Percentiles rank a stretch among this genome's conserved stretches.
Conservation (phyloP, 2,797 vertebrate genomes). For the Sphaeramia orbicularis region DNA sequence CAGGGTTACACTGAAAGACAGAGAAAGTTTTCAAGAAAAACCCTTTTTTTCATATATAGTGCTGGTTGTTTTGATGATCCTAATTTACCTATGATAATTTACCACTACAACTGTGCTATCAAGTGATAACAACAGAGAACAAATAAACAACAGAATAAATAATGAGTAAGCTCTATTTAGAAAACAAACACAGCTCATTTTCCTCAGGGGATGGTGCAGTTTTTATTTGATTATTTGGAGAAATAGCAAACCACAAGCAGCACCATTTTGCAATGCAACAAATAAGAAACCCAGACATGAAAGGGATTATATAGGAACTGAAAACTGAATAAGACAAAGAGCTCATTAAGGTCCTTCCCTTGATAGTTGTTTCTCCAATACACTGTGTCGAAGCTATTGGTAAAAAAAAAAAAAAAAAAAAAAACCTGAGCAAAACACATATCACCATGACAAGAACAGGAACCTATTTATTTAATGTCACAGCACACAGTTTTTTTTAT, state of each 20-base stretch:
- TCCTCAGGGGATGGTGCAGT: slow-evolving; percentile 37
- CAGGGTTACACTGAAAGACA: too few relatives aligned
- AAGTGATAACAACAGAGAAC: slow-evolving; percentile 26
- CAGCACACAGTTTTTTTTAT: slow-evolving; percentile 26
- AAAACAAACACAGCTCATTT: slow-evolving; percentile 63
- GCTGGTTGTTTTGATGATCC: slow-evolving; percentile 28
- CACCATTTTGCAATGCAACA: slow-evolving; percentile 40
- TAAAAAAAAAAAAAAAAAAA: too few relatives aligned
- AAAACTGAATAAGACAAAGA: slow-evolving; percentile 58
- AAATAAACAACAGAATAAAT: slow-evolving; percentile 60
- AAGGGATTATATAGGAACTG: slow-evolving; percentile 37
- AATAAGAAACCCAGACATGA: slow-evolving; percentile 39
- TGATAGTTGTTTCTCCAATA: slow-evolving; percentile 25
- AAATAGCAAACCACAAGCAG: slow-evolving; percentile 35
- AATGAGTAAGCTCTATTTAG: slow-evolving; percentile 57
- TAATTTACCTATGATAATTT: slow-evolving; percentile 42
- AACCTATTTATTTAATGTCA: slow-evolving; percentile 74
- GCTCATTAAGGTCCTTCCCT: slow-evolving; percentile 54
- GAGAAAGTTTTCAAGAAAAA: not conserved
- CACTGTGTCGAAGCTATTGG: slow-evolving; percentile 45
- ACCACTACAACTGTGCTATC: slow-evolving; percentile 26
- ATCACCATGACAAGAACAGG: slow-evolving; percentile 58
- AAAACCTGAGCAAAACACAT: slow-evolving; percentile 42
- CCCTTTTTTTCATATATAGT: not conserved
- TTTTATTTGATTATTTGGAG: slow-evolving; percentile 51